phyloP scores from a whole-genome alignment of 2,113 vertebrate genomes.

The Fregetta grallaria region DNA sequence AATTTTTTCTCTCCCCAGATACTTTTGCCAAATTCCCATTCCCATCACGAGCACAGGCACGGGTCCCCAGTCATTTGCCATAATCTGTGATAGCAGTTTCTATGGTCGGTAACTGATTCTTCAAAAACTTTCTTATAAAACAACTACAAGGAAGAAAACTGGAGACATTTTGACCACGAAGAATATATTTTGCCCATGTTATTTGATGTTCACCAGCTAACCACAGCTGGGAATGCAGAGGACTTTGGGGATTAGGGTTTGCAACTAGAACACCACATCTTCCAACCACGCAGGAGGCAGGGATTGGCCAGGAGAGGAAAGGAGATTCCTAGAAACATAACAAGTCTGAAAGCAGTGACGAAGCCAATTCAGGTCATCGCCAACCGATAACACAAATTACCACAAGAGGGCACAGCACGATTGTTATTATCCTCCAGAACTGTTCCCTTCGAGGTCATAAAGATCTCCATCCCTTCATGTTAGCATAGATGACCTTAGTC shows the following conservation, averaged over 20 bases:
- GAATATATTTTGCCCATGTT: background rate
- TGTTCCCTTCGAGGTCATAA: background rate
- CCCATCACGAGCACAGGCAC: background rate
- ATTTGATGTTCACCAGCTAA: background rate
- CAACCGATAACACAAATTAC: background rate
- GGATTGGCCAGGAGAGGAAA: background rate
- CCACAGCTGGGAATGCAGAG: background rate
- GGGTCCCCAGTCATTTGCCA: background rate
- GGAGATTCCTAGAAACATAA: background rate
- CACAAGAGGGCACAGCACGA: background rate
- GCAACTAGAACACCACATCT: background rate
- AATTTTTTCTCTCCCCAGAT: background rate
- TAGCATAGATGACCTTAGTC: background rate
- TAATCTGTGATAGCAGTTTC: background rate
- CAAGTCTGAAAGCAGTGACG: background rate
- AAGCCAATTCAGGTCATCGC: rapidly evolving
- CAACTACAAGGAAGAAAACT: background rate
- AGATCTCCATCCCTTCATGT: background rate
- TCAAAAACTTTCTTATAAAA: background rate
- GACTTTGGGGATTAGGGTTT: background rate
- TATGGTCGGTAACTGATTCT: background rate
- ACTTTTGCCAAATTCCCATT: background rate
- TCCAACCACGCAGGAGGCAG: background rate
- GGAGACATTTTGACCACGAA: background rate
- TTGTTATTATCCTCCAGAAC: background rate